Conservation (phyloP, 2,113 vertebrate genomes). For the Sphyrna mokarran region DNA sequence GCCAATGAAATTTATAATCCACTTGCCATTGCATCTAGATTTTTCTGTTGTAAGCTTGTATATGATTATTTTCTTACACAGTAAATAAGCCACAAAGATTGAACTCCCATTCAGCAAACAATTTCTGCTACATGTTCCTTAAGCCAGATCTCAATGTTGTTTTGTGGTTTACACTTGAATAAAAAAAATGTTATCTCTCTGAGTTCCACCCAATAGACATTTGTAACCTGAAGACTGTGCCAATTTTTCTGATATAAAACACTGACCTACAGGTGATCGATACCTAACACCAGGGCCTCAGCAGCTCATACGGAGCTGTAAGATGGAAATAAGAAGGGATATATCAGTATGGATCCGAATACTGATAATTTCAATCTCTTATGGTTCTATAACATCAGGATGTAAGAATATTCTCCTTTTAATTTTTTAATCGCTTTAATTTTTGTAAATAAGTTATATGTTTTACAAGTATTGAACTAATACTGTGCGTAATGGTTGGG, state of each 20-base stretch:
- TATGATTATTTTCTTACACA: not conserved
- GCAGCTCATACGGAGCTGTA: constrained; percentile 45
- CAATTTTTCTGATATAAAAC: constrained; percentile 22
- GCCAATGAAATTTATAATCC: no score
- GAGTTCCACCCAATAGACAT: not conserved
- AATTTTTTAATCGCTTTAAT: not conserved
- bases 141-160: not conserved
- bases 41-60: not conserved
- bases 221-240: not conserved
- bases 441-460: not conserved
- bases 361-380: constrained; percentile 46
- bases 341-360: constrained; percentile 55
- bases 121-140: not conserved
- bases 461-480: not conserved
- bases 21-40: not conserved
- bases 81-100: not conserved
- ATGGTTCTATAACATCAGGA: constrained; percentile 44
- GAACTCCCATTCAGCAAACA: constrained; percentile 1
- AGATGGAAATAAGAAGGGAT: constrained; percentile 52
- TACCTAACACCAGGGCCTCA: not conserved
- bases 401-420: constrained; percentile 40
- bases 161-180: constrained; percentile 1
- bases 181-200: not conserved
- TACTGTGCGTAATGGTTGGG: no score
- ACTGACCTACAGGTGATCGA: not conserved